Percentiles rank a stretch among this genome's conserved stretches.
These are phyloP conservation scores for cattle (Bos taurus) DNA, from an alignment of 2,113 vertebrate species.

Conservation along the genomic window DNA sequence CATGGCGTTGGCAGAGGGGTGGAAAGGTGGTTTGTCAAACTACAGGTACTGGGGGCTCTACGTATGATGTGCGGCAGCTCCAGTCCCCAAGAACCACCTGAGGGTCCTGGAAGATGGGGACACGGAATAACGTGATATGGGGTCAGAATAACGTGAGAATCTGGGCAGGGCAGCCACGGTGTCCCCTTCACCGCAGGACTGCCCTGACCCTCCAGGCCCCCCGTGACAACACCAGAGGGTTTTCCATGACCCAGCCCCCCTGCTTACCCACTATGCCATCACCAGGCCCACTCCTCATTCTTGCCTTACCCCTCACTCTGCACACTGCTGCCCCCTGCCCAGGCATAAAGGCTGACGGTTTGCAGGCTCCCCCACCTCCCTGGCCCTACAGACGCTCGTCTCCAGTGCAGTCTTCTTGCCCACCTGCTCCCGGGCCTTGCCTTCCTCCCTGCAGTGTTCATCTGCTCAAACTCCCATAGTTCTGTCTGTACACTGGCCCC, in stretches of 20 bases:
- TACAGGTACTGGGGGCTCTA: not conserved
- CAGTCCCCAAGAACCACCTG: not conserved
- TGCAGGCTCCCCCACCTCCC: rapidly evolving
- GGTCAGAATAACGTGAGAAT: not conserved
- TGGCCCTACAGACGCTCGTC: rapidly evolving
- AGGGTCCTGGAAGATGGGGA: not conserved
- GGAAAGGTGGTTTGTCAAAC: not conserved
- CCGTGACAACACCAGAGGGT: rapidly evolving
- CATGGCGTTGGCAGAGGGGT: rapidly evolving
- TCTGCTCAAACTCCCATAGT: not conserved
- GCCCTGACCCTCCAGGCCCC: not conserved
- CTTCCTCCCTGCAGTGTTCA: rapidly evolving
- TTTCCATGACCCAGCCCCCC: not conserved
- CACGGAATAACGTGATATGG: not conserved
- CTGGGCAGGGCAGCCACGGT: not conserved
- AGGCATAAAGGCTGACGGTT: not conserved
- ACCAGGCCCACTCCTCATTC: not conserved
- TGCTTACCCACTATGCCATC: not conserved
- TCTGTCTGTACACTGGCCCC: rapidly evolving
- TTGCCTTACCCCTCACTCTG: not conserved
- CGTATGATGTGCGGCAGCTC: not conserved
- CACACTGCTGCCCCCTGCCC: not conserved
- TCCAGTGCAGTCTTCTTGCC: not conserved
- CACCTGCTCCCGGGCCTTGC: rapidly evolving
- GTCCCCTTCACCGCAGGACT: rapidly evolving